Percentiles rank a stretch among this genome's conserved stretches.
Conservation (phyloP, 2,113 vertebrate species). For the Laticauda colubrina region DNA sequence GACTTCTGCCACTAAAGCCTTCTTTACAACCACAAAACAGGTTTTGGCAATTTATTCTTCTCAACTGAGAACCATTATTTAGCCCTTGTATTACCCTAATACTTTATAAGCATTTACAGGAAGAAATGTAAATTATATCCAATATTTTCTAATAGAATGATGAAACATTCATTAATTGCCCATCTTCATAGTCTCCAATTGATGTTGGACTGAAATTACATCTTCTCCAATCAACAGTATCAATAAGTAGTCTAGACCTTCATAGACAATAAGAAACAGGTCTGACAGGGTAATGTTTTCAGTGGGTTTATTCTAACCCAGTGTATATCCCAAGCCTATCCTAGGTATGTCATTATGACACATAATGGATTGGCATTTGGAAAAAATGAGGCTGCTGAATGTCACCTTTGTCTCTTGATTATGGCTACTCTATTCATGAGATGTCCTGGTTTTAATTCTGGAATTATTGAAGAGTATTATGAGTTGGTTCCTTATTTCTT, state of each 20-base stretch:
- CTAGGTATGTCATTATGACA: neutral
- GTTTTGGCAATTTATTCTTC: neutral
- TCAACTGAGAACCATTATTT: neutral
- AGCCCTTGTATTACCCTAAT: neutral
- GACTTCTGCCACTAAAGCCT: conserved; percentile 7
- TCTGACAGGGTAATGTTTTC: neutral
- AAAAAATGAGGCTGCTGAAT: neutral
- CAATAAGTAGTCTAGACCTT: neutral
- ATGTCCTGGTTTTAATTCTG: neutral
- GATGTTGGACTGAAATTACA: neutral
- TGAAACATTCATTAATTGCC: neutral
- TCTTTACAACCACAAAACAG: neutral
- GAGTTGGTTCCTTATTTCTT: neutral
- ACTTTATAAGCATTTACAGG: neutral
- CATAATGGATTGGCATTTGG: neutral
- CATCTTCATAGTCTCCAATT: neutral
- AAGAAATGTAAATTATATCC: neutral
- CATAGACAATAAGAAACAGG: neutral
- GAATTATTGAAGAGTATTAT: neutral
- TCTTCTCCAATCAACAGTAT: neutral
- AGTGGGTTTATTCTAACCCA: neutral
- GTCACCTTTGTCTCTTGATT: neutral
- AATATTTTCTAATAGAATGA: neutral
- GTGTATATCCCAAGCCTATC: neutral
- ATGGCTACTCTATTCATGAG: neutral